Base-by-base conservation (phyloP, 2,797 vertebrate species). In the Cyprinodon diabolis region DNA sequence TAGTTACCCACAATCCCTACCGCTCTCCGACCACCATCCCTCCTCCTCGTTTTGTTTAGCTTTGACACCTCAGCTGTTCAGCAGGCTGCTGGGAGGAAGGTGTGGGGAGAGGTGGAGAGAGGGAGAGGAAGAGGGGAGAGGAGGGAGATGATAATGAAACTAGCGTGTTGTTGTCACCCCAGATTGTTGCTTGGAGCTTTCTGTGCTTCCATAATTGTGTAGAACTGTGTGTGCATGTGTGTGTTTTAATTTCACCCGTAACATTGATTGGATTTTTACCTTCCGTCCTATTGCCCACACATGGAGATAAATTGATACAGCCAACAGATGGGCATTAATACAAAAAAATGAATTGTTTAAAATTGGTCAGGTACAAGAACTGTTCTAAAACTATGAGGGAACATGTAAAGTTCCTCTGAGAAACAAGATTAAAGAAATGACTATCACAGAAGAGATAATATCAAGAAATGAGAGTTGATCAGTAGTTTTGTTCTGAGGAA, bases 11-110 rank as follows among this genome's bases (percentile, higher is more conserved):
- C 78, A 75, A 40, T 55, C 25, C 51, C 66, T 65, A 30, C 63
- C 21, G 9, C 73, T 30, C 17, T n/a, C 19, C 43, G 55, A 9
- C 12, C 47, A 62, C 1, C 68, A 49, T 23, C 35, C 35, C 4
- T 43, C 71, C 0, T 82, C 76, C 77, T 84, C 54, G 71, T 79
- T 89, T 91, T 82, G 83, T 90, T 91, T 86, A 78, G 91, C 90
- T 90, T 92, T 94, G 90, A 91, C 94, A 92, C 95, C 94, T 95
- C 94, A 95, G 93, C 94, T 95, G 95, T 93, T 92, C 91, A 86
- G 83, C 91, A 84, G 91, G 86, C 89, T 93, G 92, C 87, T 84
- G 90, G 90, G 87, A 89, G 79, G 89, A 92, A 93, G 89, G 94
- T 94, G 93, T 91, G 92, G 89, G 82, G 89, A 63, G 91, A 87